These are phyloP conservation scores for Seriola quinqueradiata DNA, from an alignment of 2,113 vertebrate species.

Conservation along the genomic window DNA sequence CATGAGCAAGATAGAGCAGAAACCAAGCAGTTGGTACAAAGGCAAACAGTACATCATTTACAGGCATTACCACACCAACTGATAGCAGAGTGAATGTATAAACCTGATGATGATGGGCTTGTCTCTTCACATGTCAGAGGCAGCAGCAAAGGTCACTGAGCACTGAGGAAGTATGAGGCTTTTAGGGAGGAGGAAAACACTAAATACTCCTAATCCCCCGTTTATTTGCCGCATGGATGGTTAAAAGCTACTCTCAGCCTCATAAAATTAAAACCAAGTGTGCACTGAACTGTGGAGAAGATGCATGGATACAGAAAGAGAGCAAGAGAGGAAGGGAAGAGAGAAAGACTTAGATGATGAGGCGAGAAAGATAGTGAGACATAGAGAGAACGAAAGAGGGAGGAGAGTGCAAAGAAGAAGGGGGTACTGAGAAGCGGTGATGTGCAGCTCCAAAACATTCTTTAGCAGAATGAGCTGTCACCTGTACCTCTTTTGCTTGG, in stretches of 20 bases:
- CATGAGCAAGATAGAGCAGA: conserved; percentile 41
- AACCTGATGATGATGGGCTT: conserved; percentile 71
- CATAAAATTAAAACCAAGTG: conserved; percentile 98
- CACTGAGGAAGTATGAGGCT: conserved; percentile 89
- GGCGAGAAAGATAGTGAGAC: conserved; percentile 58
- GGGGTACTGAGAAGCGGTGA: conserved; percentile 93
- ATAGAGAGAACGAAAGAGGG: conserved; percentile 52
- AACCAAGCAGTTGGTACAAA: conserved; percentile 46
- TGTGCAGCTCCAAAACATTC: conserved; percentile 97
- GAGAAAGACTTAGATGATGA: conserved; percentile 60
- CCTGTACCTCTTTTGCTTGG: conserved; percentile 96
- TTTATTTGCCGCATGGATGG: conserved; percentile 99
- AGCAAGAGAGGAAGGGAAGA: conserved; percentile 40
- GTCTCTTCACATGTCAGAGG: conserved; percentile 74
- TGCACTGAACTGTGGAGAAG: conserved; percentile 91
- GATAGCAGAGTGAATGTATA: conserved; percentile 65
- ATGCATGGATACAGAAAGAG: conserved; percentile 59
- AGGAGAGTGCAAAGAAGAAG: conserved; percentile 59
- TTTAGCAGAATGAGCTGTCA: conserved; percentile 99
- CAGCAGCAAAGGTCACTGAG: conserved; percentile 84
- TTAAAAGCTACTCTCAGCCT: conserved; percentile 98
- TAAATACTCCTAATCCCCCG: conserved; percentile 97
- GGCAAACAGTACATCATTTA: conserved; percentile 66
- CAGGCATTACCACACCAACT: conserved; percentile 43
- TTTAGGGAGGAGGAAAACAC: conserved; percentile 97